Percentiles rank a stretch among this genome's conserved stretches.
phyloP scores from a whole-genome alignment of 2,888 invertebrate species.

The Cepaea hortensis region DNA sequence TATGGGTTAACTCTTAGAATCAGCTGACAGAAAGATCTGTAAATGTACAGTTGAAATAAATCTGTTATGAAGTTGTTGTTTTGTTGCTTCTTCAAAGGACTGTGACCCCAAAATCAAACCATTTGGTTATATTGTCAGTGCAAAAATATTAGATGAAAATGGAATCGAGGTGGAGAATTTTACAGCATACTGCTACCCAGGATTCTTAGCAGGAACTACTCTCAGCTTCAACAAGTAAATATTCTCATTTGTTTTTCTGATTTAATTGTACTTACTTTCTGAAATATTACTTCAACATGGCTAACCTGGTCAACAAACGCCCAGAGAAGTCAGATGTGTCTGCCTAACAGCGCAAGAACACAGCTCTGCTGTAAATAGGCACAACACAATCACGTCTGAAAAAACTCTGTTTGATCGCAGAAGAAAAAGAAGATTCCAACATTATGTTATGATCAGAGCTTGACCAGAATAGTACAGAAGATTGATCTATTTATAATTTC shows the following conservation, averaged over 20 bases:
- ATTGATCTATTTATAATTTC: too few species aligned
- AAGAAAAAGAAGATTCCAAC: too few species aligned
- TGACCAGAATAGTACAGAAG: too few species aligned
- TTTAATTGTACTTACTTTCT: neutral
- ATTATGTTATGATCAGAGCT: too few species aligned
- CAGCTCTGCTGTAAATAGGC: too few species aligned
- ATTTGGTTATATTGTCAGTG: constrained; percentile 55
- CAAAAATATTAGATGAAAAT: constrained; percentile 51
- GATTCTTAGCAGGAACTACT: constrained; percentile 56
- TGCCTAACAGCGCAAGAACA: too few species aligned
- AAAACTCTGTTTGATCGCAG: too few species aligned
- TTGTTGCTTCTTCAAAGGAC: constrained; percentile 58
- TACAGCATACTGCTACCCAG: constrained; percentile 57
- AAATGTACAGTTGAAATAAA: neutral
- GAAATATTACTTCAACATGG: neutral
- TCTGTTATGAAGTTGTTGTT: neutral
- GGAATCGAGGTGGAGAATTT: constrained; percentile 49
- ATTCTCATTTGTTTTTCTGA: neutral
- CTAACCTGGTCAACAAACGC: too few species aligned
- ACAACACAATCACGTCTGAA: too few species aligned
- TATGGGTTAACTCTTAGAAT: too few species aligned
- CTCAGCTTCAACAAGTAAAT: constrained; percentile 44
- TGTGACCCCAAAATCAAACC: constrained; percentile 53
- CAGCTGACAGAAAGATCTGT: too few species aligned
- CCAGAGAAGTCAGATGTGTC: too few species aligned